phyloP scores from a whole-genome alignment of 2,888 invertebrate species.

The Sarcophaga caerulescens region DNA sequence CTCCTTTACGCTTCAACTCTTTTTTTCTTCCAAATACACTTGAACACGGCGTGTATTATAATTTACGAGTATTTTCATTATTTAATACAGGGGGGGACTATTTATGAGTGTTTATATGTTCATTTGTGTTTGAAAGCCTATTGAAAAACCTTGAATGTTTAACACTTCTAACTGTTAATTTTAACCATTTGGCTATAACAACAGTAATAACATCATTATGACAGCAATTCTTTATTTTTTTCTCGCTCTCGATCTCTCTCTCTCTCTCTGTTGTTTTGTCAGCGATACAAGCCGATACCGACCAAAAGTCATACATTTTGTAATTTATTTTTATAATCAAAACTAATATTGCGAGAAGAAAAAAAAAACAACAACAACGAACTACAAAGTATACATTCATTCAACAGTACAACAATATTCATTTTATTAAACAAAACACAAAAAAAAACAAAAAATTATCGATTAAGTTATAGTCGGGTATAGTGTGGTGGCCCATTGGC shows the following conservation, averaged over 20 bases:
- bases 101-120: too few species aligned
- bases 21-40: too few species aligned
- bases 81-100: too few species aligned
- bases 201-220: conserved; percentile 18
- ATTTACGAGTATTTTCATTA: too few species aligned
- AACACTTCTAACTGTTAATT: conserved; percentile 24
- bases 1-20: too few species aligned
- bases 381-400: not conserved
- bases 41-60: too few species aligned
- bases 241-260: too few species aligned
- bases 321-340: conserved; percentile 36
- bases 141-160: conserved; percentile 18
- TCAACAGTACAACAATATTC: too few species aligned
- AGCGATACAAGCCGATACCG: conserved; percentile 13
- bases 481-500: not conserved
- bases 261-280: not conserved
- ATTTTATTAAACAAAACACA: too few species aligned
- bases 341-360: conserved; percentile 21
- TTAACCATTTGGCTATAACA: not conserved
- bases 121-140: too few species aligned
- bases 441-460: not conserved
- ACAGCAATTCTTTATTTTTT: not conserved
- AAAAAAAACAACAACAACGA: not conserved
- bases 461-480: not conserved
- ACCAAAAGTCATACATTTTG: not conserved